A percentile compares a stretch with the other conserved stretches of the same genome.
phyloP scores from a whole-genome alignment of 2,888 invertebrate genomes.

The Sphinx pinastri region DNA sequence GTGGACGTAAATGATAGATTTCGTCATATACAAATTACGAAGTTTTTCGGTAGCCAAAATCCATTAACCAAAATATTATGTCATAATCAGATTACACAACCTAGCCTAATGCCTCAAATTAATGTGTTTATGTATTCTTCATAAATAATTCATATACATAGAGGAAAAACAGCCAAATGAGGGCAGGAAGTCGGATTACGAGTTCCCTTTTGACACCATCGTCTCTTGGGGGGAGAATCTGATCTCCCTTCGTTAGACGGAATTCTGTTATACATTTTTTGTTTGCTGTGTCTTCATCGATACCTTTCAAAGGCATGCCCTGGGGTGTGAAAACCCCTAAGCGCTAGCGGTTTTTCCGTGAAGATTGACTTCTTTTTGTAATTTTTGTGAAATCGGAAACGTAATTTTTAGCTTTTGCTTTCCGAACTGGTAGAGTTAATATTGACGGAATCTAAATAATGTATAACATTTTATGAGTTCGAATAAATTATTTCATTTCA shows the following conservation, averaged over 20 bases:
- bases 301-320: neutral
- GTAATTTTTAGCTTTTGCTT: too few species aligned
- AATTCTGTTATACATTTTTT: neutral
- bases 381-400: too few species aligned
- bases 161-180: slow-evolving; percentile 14
- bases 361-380: too few species aligned
- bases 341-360: neutral
- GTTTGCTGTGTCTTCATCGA: neutral
- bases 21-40: too few species aligned
- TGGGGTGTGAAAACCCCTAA: neutral
- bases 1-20: too few species aligned
- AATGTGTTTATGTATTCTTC: neutral
- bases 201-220: slow-evolving; percentile 12
- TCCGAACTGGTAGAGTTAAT: too few species aligned
- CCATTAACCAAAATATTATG: too few species aligned
- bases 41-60: too few species aligned
- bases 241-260: neutral
- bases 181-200: slow-evolving; percentile 2
- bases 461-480: too few species aligned
- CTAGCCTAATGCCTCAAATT: neutral
- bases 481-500: too few species aligned
- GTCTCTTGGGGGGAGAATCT: slow-evolving; percentile 2
- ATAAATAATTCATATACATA: slow-evolving; percentile 1
- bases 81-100: too few species aligned
- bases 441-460: too few species aligned